Evolutionary conservation across 2,797 vertebrate species (phyloP).

Genomic region (Rhinoraja longicauda): DNA sequence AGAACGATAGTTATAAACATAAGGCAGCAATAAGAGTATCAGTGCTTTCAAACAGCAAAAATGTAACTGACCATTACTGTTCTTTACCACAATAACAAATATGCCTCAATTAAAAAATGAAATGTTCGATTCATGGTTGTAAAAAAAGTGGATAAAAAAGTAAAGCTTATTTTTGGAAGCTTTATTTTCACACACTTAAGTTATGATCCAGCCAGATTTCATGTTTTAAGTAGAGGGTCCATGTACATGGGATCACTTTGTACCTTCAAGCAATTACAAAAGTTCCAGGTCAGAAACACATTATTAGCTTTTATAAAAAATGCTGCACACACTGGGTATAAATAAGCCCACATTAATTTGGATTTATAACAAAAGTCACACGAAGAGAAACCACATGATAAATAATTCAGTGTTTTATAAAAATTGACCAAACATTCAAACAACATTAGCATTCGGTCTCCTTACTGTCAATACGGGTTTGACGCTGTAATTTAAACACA

Average conservation of each 20-base stretch:
- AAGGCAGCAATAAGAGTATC: not conserved
- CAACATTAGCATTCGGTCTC: constrained; percentile 81
- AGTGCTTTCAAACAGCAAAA: constrained; percentile 25
- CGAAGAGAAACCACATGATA: constrained; percentile 40
- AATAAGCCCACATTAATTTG: not conserved
- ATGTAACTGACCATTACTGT: not conserved
- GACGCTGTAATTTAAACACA: constrained; percentile 74
- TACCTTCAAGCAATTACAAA: not conserved
- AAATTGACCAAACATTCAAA: constrained; percentile 31
- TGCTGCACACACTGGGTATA: not conserved
- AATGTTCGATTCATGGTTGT: not conserved
- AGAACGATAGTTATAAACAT: not conserved
- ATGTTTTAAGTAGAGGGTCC: not conserved
- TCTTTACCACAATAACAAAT: no score
- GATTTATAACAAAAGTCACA: constrained; percentile 17
- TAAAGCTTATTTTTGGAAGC: no score
- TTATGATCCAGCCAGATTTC: not conserved
- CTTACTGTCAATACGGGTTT: constrained; percentile 81
- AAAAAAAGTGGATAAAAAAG: not conserved
- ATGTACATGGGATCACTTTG: not conserved
- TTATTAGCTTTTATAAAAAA: constrained; percentile 9
- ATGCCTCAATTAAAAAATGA: no score
- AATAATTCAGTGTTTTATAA: constrained; percentile 49
- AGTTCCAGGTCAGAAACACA: not conserved
- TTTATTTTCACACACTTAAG: not conserved